Percentiles rank a stretch among this genome's conserved stretches.
phyloP scores from a whole-genome alignment of 2,113 vertebrate species.

The Salvelinus fontinalis region DNA sequence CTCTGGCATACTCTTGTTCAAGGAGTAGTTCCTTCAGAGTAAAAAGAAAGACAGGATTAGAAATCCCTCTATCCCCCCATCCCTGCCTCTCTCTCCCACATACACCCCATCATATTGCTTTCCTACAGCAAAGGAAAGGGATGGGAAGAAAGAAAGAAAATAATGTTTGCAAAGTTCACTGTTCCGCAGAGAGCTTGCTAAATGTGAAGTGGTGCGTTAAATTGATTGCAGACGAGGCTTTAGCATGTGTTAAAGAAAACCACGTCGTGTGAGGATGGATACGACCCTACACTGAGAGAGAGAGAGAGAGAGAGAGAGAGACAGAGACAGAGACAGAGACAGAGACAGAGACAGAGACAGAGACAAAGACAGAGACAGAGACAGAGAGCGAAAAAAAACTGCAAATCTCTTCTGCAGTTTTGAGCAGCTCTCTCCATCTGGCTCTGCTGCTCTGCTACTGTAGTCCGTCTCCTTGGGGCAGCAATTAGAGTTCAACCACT shows the following conservation, averaged over 20 bases:
- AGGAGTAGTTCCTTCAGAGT: not conserved
- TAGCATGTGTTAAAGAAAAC: slow-evolving; percentile 43
- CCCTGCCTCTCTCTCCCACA: slow-evolving; percentile 7
- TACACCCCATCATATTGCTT: not conserved
- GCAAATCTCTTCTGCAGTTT: no score
- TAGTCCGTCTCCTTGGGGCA: not conserved
- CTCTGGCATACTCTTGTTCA: slow-evolving; percentile 10
- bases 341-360: not conserved
- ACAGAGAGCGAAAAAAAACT: no score
- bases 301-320: no score
- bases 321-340: not conserved
- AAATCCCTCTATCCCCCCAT: slow-evolving; percentile 12
- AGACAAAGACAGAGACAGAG: no score
- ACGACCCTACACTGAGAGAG: slow-evolving; percentile 16
- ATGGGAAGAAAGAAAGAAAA: not conserved
- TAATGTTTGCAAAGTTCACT: slow-evolving; percentile 35
- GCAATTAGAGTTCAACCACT: not conserved
- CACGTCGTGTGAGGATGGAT: slow-evolving; percentile 24
- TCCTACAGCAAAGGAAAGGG: slow-evolving; percentile 11
- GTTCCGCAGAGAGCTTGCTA: slow-evolving; percentile 57
- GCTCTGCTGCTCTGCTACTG: not conserved
- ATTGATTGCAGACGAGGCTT: slow-evolving; percentile 66
- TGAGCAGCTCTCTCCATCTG: not conserved
- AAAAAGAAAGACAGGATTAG: slow-evolving; percentile 5
- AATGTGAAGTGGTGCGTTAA: slow-evolving; percentile 61